Conservation (phyloP, 2,113 vertebrate species). For the Pantherophis guttatus region DNA sequence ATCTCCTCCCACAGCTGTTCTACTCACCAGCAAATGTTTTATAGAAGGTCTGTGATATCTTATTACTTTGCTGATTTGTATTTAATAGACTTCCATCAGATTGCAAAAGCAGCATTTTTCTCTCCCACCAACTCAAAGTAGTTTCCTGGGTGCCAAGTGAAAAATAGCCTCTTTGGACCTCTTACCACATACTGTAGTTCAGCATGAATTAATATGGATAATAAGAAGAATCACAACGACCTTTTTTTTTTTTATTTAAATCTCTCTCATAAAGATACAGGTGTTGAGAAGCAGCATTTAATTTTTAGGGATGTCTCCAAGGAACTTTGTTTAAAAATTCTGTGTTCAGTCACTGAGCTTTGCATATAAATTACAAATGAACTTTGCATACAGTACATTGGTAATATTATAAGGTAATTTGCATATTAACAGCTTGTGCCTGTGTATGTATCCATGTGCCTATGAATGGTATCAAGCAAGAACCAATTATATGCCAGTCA, state of each 20-base stretch:
- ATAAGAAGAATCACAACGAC: constrained; percentile 40
- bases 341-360: constrained; percentile 42
- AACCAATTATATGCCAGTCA: not conserved
- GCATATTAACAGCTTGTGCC: constrained; percentile 24
- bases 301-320: constrained; percentile 26
- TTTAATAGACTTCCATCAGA: constrained; percentile 68
- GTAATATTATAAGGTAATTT: constrained; percentile 22
- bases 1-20: not conserved
- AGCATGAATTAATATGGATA: constrained; percentile 60
- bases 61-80: constrained; percentile 61
- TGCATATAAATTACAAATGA: constrained; percentile 49
- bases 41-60: constrained; percentile 48
- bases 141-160: constrained; percentile 51
- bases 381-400: constrained; percentile 22
- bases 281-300: constrained; percentile 44
- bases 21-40: constrained; percentile 26
- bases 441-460: not conserved
- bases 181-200: constrained; percentile 33
- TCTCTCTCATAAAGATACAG: constrained; percentile 48
- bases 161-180: constrained; percentile 58
- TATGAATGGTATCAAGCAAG: not conserved
- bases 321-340: constrained; percentile 44
- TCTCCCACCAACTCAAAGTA: constrained; percentile 50
- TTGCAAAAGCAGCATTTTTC: constrained; percentile 36
- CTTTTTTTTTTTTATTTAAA: constrained; percentile 48